Evolutionary conservation across 2,113 vertebrate genomes (phyloP), one percentile per base, ranked within the genome.

Genomic region (Amazona guildingii): DNA sequence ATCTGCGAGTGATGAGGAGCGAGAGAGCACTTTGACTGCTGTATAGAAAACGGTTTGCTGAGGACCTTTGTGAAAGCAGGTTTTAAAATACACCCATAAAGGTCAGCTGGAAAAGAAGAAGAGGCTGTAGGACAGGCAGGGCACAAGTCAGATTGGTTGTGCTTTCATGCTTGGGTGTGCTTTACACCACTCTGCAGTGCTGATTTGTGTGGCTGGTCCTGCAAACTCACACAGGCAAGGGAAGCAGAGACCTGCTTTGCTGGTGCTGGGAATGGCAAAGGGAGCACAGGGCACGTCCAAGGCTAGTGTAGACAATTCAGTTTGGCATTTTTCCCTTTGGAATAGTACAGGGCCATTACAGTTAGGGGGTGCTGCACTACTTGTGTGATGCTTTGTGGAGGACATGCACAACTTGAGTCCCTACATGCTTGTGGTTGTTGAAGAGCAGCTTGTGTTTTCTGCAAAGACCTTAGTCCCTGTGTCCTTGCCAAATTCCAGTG

Each of bases 401-500:
- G 37, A 91, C 67, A 93, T 61, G 52, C 76, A 52, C 48, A 24
- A 8, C 52, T 67, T 46, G 67, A 88, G 62, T 52, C 35, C 52
- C 33, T 72, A 3, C 57, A 41, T 68, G 64, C 48, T 90, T 96
- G 88, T 3, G 63, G 91, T 61, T 78, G 70, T 55, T 87, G 69
- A 92, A 37, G 49, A 96, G 83, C 63, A 80, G 90, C 69, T 89
- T 81, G 48, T 49, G 51, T 31, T 82, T 96, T 88, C 87, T 92
- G 57, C 63, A 74, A 6, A 67, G 86, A 76, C 86, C 90, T 86
- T 92, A 91, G 83, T 91, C 43, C 64, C 51, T 54, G 70, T 80
- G 77, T 62, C 7, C 2, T 67, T 96, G 92, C 94, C 91, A 96
- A 96, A 96, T 95, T 96, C 96, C 96, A 92, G 81, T 94, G 88